Conservation (phyloP, 64 coral and sea anemone species). For the Orbicella faveolata region DNA sequence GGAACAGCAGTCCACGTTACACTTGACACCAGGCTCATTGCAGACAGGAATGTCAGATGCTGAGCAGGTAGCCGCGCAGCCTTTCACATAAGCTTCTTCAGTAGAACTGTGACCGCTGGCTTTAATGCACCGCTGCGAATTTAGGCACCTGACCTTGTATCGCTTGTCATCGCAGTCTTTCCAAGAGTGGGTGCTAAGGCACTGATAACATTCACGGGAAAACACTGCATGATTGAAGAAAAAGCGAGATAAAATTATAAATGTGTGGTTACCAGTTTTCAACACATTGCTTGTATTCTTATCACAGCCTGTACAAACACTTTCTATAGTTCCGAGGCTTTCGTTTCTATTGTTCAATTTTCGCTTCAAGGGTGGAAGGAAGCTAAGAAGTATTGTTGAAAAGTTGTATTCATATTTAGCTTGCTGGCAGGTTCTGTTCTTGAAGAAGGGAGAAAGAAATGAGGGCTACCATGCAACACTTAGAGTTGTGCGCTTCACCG, state of each 20-base stretch:
- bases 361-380: no score
- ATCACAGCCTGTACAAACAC: no score
- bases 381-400: no score
- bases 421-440: no score
- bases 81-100: neutral
- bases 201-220: constrained; percentile 2
- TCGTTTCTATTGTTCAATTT: no score
- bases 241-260: neutral
- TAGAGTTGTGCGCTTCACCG: no score
- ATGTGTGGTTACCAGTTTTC: no score
- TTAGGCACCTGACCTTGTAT: neutral
- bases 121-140: neutral
- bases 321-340: no score
- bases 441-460: no score
- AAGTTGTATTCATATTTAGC: no score
- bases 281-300: no score
- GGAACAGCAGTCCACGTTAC: neutral
- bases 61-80: neutral
- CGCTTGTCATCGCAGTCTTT: neutral
- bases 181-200: neutral
- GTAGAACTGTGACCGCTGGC: neutral
- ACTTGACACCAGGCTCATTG: neutral
- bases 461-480: no score
- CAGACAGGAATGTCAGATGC: neutral
- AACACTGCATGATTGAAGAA: neutral